Base-by-base conservation (phyloP, 2,888 invertebrate species). In the Cosmorhoe ocellata region DNA sequence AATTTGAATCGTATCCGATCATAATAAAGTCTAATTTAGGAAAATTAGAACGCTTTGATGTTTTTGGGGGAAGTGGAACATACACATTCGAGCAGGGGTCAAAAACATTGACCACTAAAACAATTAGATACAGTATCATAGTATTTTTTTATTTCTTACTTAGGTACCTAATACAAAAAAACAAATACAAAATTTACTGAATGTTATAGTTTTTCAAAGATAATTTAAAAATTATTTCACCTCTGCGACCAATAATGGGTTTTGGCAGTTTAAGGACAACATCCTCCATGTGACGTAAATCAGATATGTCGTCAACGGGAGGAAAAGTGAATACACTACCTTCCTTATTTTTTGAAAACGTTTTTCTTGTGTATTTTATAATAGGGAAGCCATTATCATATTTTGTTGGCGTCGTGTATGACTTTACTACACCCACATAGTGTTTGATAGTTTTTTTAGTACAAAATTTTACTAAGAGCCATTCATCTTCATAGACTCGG, bases 211-310 rank as follows among this genome's bases (percentile, higher is more conserved):
- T 46, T 12, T 51, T 30, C 14, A 52, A 52, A 37, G 42, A 47
- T 12, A 52, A 42, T 45, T 52, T 52, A 32, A 52, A 52, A 41
- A 41, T 43, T 22, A 52, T 52, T 42, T 47, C 41, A 11, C 51
- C 46, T 42, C 51, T 46, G 12, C 47, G 46, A 34, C 47, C 51
- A 42, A 49, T 49, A 13, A 28, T 47, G 37, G 51, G 14, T 22
- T 42, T 30, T 11, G 30, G 10, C 30, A 30, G 11, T 30, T 30
- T 30, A 10, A 11, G 10, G 10, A 30, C 39, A 39, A 51, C 33
- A 34, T 51, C 50, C 30, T 51, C 50, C 22, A 18, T 14, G 34
- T 51, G 50, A 28, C 38, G 36, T 10, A 50, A 27, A 28, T 50
- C 43, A 43, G 50, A 50, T 32, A 50, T 39, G 44, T 28, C 27